Evolutionary conservation across 1,140 invertebrate species (phyloP).

Genomic region (Heliconius melpomene): DNA sequence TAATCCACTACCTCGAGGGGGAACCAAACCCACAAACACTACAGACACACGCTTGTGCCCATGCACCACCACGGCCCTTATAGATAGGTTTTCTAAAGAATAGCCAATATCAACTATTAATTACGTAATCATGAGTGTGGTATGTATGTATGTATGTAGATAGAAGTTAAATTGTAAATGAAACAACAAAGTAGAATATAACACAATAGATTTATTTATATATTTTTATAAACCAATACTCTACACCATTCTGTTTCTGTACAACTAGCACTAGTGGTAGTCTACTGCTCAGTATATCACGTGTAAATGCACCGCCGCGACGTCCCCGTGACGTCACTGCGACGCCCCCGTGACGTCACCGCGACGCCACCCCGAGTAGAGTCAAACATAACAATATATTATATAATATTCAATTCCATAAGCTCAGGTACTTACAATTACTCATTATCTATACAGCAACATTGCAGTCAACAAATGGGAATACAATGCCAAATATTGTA

Average conservation of each 20-base stretch:
- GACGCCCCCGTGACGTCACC: neutral
- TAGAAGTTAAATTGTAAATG: neutral
- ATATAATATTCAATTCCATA: slow-evolving; percentile 19
- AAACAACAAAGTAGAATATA: slow-evolving; percentile 13
- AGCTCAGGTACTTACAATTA: slow-evolving; percentile 58
- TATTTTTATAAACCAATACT: slow-evolving; percentile 26
- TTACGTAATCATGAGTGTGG: too few relatives aligned
- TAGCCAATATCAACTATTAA: too few relatives aligned
- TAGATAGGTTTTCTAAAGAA: too few relatives aligned
- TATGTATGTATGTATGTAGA: too few relatives aligned
- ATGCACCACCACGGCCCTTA: too few relatives aligned
- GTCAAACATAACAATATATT: slow-evolving; percentile 6
- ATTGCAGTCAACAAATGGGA: neutral
- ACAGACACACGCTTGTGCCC: too few relatives aligned
- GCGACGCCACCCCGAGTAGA: neutral
- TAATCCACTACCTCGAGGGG: too few relatives aligned
- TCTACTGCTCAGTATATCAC: slow-evolving; percentile 16
- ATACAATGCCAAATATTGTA: neutral
- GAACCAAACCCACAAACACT: too few relatives aligned
- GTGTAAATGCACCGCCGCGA: slow-evolving; percentile 30
- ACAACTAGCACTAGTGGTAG: neutral
- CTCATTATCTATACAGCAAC: slow-evolving; percentile 11
- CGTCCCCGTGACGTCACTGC: slow-evolving; percentile 9
- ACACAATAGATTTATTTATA: slow-evolving; percentile 29
- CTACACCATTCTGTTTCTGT: neutral